Percentiles rank a stretch among this genome's conserved stretches.
These are phyloP conservation scores for Metacarcinus magister DNA, from an alignment of 2,888 invertebrate species.

Conservation along the genomic window DNA sequence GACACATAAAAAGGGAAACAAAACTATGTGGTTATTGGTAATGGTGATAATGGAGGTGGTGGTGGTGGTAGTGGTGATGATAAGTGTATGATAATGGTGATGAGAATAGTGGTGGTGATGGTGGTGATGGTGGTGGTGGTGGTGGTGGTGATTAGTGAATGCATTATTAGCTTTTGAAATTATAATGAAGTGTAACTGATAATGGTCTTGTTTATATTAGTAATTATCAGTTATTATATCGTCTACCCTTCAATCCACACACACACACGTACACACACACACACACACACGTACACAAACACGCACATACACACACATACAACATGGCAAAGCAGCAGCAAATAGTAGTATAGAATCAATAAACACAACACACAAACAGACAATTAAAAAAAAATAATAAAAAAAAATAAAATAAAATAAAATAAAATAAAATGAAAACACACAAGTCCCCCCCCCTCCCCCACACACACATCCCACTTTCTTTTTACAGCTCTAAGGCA, in stretches of 20 bases:
- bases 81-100: not conserved
- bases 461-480: not conserved
- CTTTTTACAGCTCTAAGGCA: not conserved
- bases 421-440: not conserved
- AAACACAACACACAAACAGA: not conserved
- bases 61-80: not conserved
- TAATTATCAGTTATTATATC: not conserved
- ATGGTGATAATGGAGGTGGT: not conserved
- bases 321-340: constrained; percentile 12
- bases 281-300: constrained; percentile 39
- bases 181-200: not conserved
- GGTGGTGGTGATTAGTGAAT: not conserved
- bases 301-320: constrained; percentile 6
- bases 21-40: not conserved
- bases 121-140: constrained; percentile 9
- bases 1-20: not conserved
- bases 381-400: not conserved
- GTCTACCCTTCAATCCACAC: not conserved
- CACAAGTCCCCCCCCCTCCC: not conserved
- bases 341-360: not conserved
- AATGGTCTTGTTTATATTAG: not conserved
- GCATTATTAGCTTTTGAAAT: not conserved
- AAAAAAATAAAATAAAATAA: too few species aligned
- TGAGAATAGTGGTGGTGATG: constrained; percentile 6
- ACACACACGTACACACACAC: not conserved